Evolutionary conservation across 2,888 invertebrate species (phyloP).

Genomic region (Pristionchus exspectatus): DNA sequence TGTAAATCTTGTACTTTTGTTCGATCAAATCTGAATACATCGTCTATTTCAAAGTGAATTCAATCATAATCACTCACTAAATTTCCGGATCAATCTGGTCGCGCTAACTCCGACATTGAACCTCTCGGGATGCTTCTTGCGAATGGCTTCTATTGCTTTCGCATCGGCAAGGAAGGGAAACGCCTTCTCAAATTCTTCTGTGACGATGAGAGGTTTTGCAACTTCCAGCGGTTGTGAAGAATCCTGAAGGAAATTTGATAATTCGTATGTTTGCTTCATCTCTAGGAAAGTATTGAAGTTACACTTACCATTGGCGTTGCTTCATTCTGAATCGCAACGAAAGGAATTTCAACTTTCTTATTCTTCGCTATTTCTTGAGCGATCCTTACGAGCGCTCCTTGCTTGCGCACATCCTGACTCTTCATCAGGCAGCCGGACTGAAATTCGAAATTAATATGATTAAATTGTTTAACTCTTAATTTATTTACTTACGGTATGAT

Average conservation of each 20-base stretch:
- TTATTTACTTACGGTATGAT: background rate
- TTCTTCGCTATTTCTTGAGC: background rate
- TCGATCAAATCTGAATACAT: background rate
- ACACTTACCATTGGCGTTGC: background rate
- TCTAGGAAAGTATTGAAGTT: background rate
- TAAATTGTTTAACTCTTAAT: background rate
- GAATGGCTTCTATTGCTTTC: background rate
- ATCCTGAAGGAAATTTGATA: background rate
- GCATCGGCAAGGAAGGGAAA: constrained; percentile 10
- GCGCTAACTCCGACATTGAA: background rate
- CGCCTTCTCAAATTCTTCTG: background rate
- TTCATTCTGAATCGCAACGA: background rate
- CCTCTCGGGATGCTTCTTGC: background rate
- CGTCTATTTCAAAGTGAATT: background rate
- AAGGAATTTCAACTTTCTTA: background rate
- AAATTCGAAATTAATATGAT: background rate
- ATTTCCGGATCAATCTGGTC: background rate
- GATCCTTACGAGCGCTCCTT: background rate
- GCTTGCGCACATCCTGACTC: background rate
- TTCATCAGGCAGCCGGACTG: constrained; percentile 22
- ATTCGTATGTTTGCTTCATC: background rate
- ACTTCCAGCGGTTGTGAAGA: background rate
- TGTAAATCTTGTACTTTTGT: background rate
- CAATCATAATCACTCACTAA: background rate
- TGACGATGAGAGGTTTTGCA: background rate